Percentiles rank a stretch among this genome's conserved stretches.
These are phyloP conservation scores for Drosophila stalkeri DNA, from an alignment of 2,888 invertebrate genomes.

Conservation along the genomic window DNA sequence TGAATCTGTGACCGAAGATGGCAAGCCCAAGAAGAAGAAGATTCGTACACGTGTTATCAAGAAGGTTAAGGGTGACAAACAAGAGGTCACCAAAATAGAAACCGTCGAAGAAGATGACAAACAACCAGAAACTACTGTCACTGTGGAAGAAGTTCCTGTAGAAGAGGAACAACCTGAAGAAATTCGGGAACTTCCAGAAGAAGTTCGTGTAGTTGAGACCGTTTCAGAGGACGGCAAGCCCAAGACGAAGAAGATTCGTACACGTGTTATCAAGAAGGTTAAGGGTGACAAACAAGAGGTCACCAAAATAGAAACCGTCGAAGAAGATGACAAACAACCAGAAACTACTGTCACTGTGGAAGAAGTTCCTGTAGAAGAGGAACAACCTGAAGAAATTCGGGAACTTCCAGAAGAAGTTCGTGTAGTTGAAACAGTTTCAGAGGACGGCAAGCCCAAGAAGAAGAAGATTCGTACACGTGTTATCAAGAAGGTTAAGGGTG, in stretches of 20 bases:
- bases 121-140: slow-evolving; percentile 6
- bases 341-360: slow-evolving; percentile 7
- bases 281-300: slow-evolving; percentile 10
- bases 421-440: slow-evolving; percentile 1
- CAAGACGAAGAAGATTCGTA: slow-evolving; percentile 9
- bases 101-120: slow-evolving; percentile 22
- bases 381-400: not conserved
- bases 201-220: slow-evolving; percentile 5
- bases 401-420: slow-evolving; percentile 5
- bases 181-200: not conserved
- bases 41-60: slow-evolving; percentile 5
- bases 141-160: not conserved
- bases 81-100: slow-evolving; percentile 23
- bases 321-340: slow-evolving; percentile 9
- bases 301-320: slow-evolving; percentile 10
- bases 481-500: slow-evolving; percentile 14
- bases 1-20: not conserved
- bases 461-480: slow-evolving; percentile 9
- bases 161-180: slow-evolving; percentile 4
- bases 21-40: slow-evolving; percentile 11
- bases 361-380: slow-evolving; percentile 2
- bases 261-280: slow-evolving; percentile 8
- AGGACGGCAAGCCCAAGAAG: slow-evolving; percentile 8
- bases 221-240: not conserved
- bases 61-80: slow-evolving; percentile 15